Base-by-base conservation (phyloP, 2,888 invertebrate species). In the Volucella zonaria region DNA sequence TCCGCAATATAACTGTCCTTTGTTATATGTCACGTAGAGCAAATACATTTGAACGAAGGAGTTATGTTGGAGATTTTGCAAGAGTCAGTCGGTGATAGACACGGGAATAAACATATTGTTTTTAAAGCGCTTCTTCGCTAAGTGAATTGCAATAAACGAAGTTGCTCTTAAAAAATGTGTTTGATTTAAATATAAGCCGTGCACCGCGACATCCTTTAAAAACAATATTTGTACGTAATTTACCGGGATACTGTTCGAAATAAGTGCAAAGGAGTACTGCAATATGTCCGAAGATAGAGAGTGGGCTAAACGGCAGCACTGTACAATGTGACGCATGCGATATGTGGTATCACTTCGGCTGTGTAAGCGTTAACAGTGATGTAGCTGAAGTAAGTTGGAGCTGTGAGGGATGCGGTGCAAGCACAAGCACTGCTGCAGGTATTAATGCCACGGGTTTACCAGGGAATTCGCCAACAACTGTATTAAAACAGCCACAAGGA, bases 251-350 rank as follows among this genome's bases (percentile, higher is more conserved):
- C 54, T 23, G 31, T 54, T 54, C 31, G 54, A 54, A 54, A 54
- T 23, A 54, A 54, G 23, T 54, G 54, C 54, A 23, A 54, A 54
- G 54, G 54, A 54, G 54, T 58, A 58, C 40, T 58, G 56, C 56
- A 52, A 18, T 11, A 23, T 14, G 52, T 18, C 11, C 8, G 8
- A 15, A 52, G 52, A 52, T 8, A 23, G 14, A 18, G 52, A 52
- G 8, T 31, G 6, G 6, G 31, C 31, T 31, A 31, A 52, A 14
- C 11, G 52, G 18, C 18, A 9, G 14, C 15, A 52, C 8, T 14
- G 52, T 18, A 18, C 52, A 52, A 52, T 52, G 14, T 52, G 52
- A 52, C 18, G 18, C 9, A 23, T 23, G 18, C 18, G 18, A 18
- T 18, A 18, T 18, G 18, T 18, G 18, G 18, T 18, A 18, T 18